Conservation (phyloP, 2,113 vertebrate species). For the Alethe castanea region DNA sequence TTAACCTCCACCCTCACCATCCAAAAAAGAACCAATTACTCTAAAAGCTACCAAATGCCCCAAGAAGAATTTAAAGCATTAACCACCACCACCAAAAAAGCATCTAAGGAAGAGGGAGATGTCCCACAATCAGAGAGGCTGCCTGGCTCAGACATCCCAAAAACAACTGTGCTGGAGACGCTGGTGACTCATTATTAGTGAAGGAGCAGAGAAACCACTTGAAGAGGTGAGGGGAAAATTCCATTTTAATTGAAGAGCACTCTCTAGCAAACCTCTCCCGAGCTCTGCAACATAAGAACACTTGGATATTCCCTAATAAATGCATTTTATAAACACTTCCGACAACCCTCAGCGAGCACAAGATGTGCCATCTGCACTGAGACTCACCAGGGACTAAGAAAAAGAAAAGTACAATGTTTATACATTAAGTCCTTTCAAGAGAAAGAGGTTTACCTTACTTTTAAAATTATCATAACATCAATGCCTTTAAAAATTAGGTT, state of each 20-base stretch:
- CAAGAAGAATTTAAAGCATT: constrained; percentile 37
- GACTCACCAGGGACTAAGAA: not conserved
- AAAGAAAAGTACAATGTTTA: not conserved
- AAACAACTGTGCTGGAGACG: not conserved
- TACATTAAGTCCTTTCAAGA: accelerated
- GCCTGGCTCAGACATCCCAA: not conserved
- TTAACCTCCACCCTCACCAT: constrained; percentile 14
- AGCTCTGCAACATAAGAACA: not conserved
- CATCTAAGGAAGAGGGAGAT: constrained; percentile 6
- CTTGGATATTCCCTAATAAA: not conserved
- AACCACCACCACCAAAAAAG: constrained; percentile 8
- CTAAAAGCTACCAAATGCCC: constrained; percentile 23
- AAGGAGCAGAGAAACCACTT: constrained; percentile 26
- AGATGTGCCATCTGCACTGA: not conserved
- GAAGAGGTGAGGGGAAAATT: constrained; percentile 53
- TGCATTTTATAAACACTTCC: not conserved
- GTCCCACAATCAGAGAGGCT: not conserved
- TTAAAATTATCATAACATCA: not conserved
- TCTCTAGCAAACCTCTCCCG: not conserved
- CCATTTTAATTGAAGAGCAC: constrained; percentile 25
- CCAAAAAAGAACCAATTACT: not conserved
- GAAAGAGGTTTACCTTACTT: not conserved
- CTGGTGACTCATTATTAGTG: constrained; percentile 13
- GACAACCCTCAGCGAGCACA: not conserved
- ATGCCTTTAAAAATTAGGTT: not conserved